Evolutionary conservation across 2,888 invertebrate species (phyloP).

Genomic region (Xanthorhoe designata): DNA sequence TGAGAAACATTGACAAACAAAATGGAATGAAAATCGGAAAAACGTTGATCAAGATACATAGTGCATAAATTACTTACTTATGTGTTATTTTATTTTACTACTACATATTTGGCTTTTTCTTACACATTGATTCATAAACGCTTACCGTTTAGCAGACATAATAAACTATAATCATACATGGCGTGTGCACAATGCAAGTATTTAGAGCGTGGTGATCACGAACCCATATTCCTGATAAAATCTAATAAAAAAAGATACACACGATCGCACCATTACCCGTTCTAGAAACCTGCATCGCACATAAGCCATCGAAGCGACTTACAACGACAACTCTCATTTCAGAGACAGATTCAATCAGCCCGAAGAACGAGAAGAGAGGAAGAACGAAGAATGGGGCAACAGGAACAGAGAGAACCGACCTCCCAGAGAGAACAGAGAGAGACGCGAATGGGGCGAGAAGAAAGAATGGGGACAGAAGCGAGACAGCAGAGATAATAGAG

Average conservation of each 20-base stretch:
- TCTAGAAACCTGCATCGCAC: constrained; percentile 21
- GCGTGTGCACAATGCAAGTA: constrained; percentile 29
- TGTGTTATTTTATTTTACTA: constrained; percentile 7
- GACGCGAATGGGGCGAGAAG: constrained; percentile 55
- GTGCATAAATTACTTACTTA: constrained; percentile 2
- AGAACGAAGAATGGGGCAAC: constrained; percentile 58
- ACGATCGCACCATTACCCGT: constrained; percentile 9
- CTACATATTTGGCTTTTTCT: constrained; percentile 23
- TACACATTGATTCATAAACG: constrained; percentile 14
- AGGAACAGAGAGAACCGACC: constrained; percentile 43
- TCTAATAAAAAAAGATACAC: constrained; percentile 15
- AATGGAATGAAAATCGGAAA: neutral
- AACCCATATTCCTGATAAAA: constrained; percentile 19
- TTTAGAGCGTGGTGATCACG: constrained; percentile 29
- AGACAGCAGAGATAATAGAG: constrained; percentile 50
- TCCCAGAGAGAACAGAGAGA: constrained; percentile 45
- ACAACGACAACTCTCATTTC: constrained; percentile 30
- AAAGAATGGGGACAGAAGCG: constrained; percentile 48
- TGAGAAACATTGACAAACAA: too few species aligned
- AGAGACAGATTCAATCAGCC: constrained; percentile 59
- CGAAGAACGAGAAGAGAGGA: constrained; percentile 62
- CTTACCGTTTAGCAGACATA: constrained; percentile 21
- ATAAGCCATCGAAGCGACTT: constrained; percentile 1
- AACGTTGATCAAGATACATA: constrained; percentile 1
- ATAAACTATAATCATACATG: constrained; percentile 16